Percentiles rank a stretch among this genome's conserved stretches.
phyloP scores from a whole-genome alignment of 2,888 invertebrate genomes.

The Hirtodrosophila histrioides region DNA sequence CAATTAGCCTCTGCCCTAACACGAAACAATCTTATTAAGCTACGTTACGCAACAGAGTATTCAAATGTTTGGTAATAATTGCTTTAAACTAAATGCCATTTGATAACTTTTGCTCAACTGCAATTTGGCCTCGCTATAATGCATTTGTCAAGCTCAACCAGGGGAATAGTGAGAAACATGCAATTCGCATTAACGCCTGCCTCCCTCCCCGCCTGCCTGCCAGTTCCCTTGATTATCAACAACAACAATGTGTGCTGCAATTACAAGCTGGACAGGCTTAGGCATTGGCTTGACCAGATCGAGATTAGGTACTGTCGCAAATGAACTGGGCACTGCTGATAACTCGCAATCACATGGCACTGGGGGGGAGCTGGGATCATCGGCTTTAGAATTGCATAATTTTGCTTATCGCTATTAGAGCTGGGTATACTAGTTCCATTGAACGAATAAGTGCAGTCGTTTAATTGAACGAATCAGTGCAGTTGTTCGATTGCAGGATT shows the following conservation, averaged over 20 bases:
- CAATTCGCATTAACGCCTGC: conserved; percentile 1
- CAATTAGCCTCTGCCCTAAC: too few species aligned
- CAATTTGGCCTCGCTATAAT: not conserved
- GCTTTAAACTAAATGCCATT: too few species aligned
- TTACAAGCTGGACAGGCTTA: not conserved
- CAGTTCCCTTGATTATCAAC: conserved; percentile 5
- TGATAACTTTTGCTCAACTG: not conserved
- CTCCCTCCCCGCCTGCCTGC: too few species aligned
- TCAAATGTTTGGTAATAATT: too few species aligned
- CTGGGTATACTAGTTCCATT: too few species aligned
- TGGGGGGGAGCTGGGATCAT: not conserved
- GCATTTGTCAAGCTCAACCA: conserved; percentile 1
- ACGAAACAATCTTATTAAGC: too few species aligned
- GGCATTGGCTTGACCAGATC: conserved; percentile 12
- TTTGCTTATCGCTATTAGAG: conserved; percentile 25
- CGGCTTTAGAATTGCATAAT: conserved; percentile 47
- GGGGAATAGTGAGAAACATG: not conserved
- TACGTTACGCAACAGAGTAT: too few species aligned
- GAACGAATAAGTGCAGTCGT: too few species aligned
- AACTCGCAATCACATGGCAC: conserved; percentile 15
- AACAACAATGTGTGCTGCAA: conserved; percentile 2
- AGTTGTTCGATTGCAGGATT: too few species aligned
- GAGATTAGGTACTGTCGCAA: conserved; percentile 21
- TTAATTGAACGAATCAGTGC: too few species aligned
- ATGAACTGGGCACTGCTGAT: conserved; percentile 35